These are phyloP conservation scores for Pogonognathellus flavescens DNA, from an alignment of 1,140 invertebrate genomes.

Conservation along the genomic window DNA sequence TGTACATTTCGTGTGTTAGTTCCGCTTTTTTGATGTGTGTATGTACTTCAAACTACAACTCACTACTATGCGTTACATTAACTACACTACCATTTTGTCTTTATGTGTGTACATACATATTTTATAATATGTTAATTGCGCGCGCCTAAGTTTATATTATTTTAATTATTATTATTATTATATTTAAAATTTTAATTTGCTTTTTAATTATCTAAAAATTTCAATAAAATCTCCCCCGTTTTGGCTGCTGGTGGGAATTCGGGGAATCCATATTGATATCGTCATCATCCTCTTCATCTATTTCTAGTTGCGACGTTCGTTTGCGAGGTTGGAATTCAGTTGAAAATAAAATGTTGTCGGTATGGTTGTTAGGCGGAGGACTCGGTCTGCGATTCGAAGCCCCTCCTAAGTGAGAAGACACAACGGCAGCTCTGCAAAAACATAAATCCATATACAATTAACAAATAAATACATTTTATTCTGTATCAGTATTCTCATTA, in stretches of 20 bases:
- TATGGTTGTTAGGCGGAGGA: slow-evolving; percentile 9
- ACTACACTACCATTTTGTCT: no score
- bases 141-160: no score
- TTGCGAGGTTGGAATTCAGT: slow-evolving; percentile 37
- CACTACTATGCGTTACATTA: no score
- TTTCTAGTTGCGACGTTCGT: slow-evolving; percentile 2
- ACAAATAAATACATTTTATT: no score
- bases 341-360: slow-evolving; percentile 34
- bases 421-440: slow-evolving; percentile 23
- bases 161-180: not conserved
- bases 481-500: no score
- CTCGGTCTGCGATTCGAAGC: slow-evolving; percentile 20
- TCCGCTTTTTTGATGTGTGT: no score
- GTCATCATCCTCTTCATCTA: slow-evolving; percentile 26
- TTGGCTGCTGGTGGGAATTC: slow-evolving; percentile 44
- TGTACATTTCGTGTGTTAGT: no score
- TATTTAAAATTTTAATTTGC: slow-evolving; percentile 28
- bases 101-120: no score
- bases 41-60: no score
- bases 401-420: slow-evolving; percentile 43
- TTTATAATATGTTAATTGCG: no score
- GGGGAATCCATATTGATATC: slow-evolving; percentile 50
- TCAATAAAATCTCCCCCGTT: slow-evolving; percentile 46
- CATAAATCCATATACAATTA: no score
- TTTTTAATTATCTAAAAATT: slow-evolving; percentile 33